Conservation (phyloP, 2,113 vertebrate genomes). For the Rhinichthys klamathensis region DNA sequence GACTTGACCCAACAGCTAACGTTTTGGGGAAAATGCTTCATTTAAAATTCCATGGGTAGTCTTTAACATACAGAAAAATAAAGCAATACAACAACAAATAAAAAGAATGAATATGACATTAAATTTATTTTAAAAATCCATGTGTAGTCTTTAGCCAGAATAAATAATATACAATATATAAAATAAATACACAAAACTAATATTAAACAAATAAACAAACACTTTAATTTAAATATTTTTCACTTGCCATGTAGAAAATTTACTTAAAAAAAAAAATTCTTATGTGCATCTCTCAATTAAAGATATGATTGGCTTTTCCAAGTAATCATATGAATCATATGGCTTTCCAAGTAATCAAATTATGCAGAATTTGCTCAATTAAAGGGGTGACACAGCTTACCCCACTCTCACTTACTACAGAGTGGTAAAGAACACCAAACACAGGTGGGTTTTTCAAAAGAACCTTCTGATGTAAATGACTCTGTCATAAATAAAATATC, state of each 20-base stretch:
- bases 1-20: neutral
- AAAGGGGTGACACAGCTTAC: neutral
- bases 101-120: neutral
- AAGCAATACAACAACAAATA: neutral
- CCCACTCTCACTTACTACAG: neutral
- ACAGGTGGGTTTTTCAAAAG: neutral
- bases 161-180: too few species aligned
- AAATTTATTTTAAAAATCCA: too few species aligned
- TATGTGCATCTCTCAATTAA: neutral
- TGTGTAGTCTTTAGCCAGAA: too few species aligned
- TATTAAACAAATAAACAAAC: neutral
- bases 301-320: neutral
- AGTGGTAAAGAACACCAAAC: neutral
- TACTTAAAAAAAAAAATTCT: neutral
- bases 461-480: conserved; percentile 2
- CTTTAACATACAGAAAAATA: neutral
- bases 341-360: too few species aligned
- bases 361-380: neutral
- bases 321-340: neutral
- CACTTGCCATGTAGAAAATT: neutral
- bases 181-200: neutral
- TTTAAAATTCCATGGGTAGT: neutral
- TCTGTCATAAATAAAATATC: neutral
- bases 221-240: neutral
- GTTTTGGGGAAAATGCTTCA: neutral